These are phyloP conservation scores for Troglohyphantes excavatus DNA, from an alignment of 2,888 invertebrate genomes.

Conservation along the genomic window DNA sequence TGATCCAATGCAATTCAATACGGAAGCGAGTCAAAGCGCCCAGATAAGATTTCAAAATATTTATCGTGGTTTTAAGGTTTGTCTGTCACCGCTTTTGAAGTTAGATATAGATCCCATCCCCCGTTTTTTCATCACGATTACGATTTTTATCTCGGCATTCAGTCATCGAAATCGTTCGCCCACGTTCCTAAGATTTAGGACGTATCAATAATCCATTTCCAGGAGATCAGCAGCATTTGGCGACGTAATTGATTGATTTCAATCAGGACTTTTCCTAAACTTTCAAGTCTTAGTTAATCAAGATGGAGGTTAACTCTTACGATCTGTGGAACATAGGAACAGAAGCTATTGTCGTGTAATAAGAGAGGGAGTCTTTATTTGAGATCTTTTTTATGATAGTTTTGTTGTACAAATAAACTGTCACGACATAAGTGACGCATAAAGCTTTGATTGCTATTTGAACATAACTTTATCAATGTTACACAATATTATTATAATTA, in stretches of 20 bases:
- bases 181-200: background rate
- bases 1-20: background rate
- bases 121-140: background rate
- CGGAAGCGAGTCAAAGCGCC: background rate
- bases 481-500: too few relatives aligned
- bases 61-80: conserved; percentile 21
- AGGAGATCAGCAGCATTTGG: conserved; percentile 16
- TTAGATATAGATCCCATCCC: background rate
- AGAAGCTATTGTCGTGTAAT: background rate
- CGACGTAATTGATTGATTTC: conserved; percentile 35
- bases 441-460: too few relatives aligned
- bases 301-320: conserved; percentile 17
- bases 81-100: background rate
- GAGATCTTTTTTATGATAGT: too few relatives aligned
- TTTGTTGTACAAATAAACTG: background rate
- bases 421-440: background rate
- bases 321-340: background rate
- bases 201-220: conserved; percentile 4
- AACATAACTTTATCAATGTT: too few relatives aligned
- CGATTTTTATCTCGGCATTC: background rate
- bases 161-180: background rate
- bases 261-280: background rate
- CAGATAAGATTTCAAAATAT: conserved; percentile 7
- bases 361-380: too few relatives aligned
- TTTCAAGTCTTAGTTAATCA: conserved; percentile 4